Evolutionary conservation across 37 sponge, comb jelly and placozoan genomes (phyloP).

Genomic region (Diacarnus erythraeanus): DNA sequence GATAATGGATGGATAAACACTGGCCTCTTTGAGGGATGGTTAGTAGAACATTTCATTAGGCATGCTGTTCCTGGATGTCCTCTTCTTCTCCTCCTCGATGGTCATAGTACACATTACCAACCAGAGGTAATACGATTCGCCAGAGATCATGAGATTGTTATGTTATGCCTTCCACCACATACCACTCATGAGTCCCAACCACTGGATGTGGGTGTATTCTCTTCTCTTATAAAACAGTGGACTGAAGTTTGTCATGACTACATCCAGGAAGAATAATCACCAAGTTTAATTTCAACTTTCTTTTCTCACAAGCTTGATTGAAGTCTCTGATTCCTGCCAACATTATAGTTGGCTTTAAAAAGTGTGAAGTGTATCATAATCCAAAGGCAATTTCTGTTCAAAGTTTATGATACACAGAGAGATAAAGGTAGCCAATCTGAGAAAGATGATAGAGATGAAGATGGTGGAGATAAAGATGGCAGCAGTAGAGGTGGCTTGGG

Average conservation of each 20-base stretch:
- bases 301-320: constrained; percentile 57
- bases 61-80: constrained; percentile 49
- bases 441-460: neutral
- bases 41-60: constrained; percentile 32
- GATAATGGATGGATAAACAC: constrained; percentile 44
- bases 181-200: constrained; percentile 63
- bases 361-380: constrained; percentile 39
- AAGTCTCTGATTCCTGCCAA: constrained; percentile 28
- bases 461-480: too few species aligned
- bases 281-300: constrained; percentile 21
- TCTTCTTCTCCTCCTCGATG: constrained; percentile 52
- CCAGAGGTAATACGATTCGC: constrained; percentile 40
- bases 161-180: constrained; percentile 55
- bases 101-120: constrained; percentile 61
- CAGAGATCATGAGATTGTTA: constrained; percentile 16
- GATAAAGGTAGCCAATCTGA: neutral
- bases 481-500: too few species aligned
- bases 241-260: constrained; percentile 28
- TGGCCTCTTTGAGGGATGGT: constrained; percentile 50
- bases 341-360: constrained; percentile 32
- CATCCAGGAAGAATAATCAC: constrained; percentile 23
- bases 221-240: constrained; percentile 30
- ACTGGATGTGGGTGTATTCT: too few species aligned
- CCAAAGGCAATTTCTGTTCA: constrained; percentile 5
- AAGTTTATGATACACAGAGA: neutral